Percentiles rank a stretch among this genome's conserved stretches.
These are phyloP conservation scores for Salvelinus namaycush DNA, from an alignment of 2,113 vertebrate genomes.

Conservation along the genomic window DNA sequence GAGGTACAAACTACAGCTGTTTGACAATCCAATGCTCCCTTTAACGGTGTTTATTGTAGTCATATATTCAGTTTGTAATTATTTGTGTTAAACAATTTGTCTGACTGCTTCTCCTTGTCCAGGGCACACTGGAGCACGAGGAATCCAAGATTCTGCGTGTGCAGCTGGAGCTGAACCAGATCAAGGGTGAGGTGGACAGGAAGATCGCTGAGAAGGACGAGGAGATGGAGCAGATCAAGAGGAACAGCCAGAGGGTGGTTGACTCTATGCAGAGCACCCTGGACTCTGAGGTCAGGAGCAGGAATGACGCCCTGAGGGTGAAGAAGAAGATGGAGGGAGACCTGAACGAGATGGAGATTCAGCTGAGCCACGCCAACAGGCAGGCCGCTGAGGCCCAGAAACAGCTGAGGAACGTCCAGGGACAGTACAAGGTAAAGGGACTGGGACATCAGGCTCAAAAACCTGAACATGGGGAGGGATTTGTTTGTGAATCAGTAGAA, in stretches of 20 bases:
- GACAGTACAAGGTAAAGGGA: conserved; percentile 71
- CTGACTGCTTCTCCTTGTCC: not conserved
- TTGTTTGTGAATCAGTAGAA: not conserved
- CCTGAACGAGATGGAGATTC: conserved; percentile 79
- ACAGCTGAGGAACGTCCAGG: conserved; percentile 77
- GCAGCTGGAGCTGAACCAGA: conserved; percentile 74
- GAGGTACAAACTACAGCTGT: not conserved
- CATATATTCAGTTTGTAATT: not conserved
- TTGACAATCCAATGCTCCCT: not conserved
- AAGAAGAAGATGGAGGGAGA: conserved; percentile 82
- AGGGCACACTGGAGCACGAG: conserved; percentile 76
- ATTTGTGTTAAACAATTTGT: too few species aligned
- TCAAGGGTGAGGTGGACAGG: conserved; percentile 75
- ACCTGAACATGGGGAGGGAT: not conserved
- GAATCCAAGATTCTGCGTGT: conserved; percentile 75
- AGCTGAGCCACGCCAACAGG: conserved; percentile 78
- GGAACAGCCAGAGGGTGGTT: conserved; percentile 73
- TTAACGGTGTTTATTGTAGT: not conserved
- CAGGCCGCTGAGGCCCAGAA: conserved; percentile 78
- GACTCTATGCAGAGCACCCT: conserved; percentile 74
- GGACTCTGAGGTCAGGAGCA: conserved; percentile 74
- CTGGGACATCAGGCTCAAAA: not conserved
- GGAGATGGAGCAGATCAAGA: conserved; percentile 76
- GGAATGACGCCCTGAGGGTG: conserved; percentile 73
- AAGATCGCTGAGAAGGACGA: conserved; percentile 76